A percentile compares a stretch with the other conserved stretches of the same genome.
Conservation (phyloP, 64 coral and sea anemone genomes). For the Stichodactyla helianthus region DNA sequence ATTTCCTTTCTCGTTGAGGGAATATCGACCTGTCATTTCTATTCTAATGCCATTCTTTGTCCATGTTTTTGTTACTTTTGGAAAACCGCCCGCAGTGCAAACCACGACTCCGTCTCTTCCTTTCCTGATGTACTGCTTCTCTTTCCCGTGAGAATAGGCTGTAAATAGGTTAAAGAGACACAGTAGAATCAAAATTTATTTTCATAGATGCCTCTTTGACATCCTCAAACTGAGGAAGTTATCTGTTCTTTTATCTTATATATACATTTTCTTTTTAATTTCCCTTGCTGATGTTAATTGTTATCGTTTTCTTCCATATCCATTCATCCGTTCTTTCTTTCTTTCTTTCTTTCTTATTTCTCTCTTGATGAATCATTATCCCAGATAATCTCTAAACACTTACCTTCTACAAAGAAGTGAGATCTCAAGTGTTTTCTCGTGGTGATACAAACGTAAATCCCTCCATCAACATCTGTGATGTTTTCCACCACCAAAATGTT, state of each 20-base stretch:
- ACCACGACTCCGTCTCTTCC: not conserved
- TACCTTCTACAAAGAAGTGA: not conserved
- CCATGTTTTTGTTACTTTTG: not conserved
- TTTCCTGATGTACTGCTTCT: not conserved
- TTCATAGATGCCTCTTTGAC: too few species aligned
- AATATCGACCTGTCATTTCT: not conserved
- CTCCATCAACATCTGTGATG: not conserved
- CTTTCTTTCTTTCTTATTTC: too few species aligned
- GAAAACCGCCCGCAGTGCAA: not conserved
- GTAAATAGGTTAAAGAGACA: not conserved
- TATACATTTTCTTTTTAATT: too few species aligned
- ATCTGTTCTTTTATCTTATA: too few species aligned
- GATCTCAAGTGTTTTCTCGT: not conserved
- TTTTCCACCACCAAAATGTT: not conserved
- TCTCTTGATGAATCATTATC: too few species aligned
- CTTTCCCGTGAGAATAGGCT: not conserved
- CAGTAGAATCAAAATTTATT: too few species aligned
- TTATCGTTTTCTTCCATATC: too few species aligned
- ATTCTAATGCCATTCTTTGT: not conserved
- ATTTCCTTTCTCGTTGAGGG: not conserved
- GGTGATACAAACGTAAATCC: not conserved
- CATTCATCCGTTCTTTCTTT: too few species aligned
- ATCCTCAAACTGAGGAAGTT: too few species aligned
- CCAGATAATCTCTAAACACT: not conserved
- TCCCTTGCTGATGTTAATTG: too few species aligned